Evolutionary conservation across 2,113 vertebrate genomes (phyloP), one percentile per base, ranked within the genome.

Genomic region (Otus sunia): DNA sequence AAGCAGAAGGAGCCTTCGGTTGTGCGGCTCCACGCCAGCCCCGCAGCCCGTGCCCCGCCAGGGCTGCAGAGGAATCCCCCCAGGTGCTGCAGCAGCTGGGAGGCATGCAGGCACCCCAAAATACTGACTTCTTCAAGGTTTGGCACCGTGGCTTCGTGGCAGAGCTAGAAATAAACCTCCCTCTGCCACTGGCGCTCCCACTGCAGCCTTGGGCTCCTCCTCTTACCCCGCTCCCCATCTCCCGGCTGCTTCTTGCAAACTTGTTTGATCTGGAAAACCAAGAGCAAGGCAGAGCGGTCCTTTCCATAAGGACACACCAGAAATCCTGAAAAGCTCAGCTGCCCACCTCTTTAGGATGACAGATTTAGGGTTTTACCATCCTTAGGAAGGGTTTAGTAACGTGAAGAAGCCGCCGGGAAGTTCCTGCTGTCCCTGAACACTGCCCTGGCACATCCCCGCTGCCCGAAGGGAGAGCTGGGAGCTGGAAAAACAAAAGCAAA

Each of bases 21-120:
- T 53, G 83, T n/a, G 55, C 74, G 78, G 91, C 90, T 76, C 72
- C 66, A 32, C 1, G 0, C 75, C 32, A 10, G 11, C 34, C 72
- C 66, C 25, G 2, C 77, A 45, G 71, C 63, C 60, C 2, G 0
- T 6, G 30, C 72, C 34, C 77, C 4, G 4, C 23, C 0, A 2
- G 3, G 45, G 52, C 72, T 4, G 0, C 82, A 36, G 53, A 41
- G 78, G 13, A 53, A 21, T 21, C 43, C 59, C 32, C 30, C 4
- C 10, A 12, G 25, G 22, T 2, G 2, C 67, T 43, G 56, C 88
- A 67, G 58, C 52, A 59, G 53, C 34, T 34, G 37, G 34, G 39
- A 43, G 10, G 18, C 3, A 21, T 34, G 50, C 52, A 29, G 25
- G 12, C 26, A 60, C 16, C 18, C 55, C 0, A 0, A 62, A 80